phyloP scores from a whole-genome alignment of 92 coral and sea anemone genomes.

The Siderastrea siderea region DNA sequence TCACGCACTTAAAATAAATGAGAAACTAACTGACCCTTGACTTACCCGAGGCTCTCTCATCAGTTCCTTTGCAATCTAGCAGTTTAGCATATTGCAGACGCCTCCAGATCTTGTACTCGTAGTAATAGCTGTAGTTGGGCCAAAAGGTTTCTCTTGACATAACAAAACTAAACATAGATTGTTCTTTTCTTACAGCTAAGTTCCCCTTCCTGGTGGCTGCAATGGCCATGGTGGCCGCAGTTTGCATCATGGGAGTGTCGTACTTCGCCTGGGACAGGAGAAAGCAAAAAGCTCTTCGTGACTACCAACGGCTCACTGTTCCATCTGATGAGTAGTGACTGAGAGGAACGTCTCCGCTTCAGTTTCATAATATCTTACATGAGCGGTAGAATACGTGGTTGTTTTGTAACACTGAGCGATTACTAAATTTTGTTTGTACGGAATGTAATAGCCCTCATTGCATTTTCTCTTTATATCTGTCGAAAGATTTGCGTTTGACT shows the following conservation, averaged over 20 bases:
- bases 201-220: constrained; percentile 7
- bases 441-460: too few species aligned
- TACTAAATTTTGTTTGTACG: too few species aligned
- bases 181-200: constrained; percentile 2
- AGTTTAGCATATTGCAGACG: too few species aligned
- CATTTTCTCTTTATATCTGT: too few species aligned
- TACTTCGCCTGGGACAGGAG: constrained; percentile 21
- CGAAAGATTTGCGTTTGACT: too few species aligned
- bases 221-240: constrained; percentile 31
- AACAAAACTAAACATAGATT: neutral
- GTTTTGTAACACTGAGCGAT: neutral
- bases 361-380: neutral
- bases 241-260: constrained; percentile 22
- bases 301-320: constrained; percentile 14
- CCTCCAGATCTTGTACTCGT: too few species aligned
- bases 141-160: too few species aligned
- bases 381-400: neutral
- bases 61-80: too few species aligned
- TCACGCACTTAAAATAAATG: too few species aligned
- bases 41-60: too few species aligned
- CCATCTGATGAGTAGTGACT: constrained; percentile 6
- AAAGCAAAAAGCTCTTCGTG: constrained; percentile 1
- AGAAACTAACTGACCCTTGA: too few species aligned
- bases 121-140: too few species aligned
- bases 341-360: neutral